Evolutionary conservation across 1,140 invertebrate genomes (phyloP).

Genomic region (Tribolium madens): DNA sequence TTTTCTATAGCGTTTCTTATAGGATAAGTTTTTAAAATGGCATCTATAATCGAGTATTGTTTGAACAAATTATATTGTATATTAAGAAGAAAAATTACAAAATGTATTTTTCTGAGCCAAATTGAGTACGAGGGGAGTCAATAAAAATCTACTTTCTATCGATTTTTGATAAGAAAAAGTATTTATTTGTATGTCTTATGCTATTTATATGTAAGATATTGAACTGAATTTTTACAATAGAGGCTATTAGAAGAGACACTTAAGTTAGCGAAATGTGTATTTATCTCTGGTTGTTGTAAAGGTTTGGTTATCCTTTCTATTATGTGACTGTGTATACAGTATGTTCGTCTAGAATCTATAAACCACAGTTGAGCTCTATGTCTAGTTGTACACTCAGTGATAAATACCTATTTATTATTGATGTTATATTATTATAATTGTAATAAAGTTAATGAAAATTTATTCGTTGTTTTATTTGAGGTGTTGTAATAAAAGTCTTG

Average conservation of each 20-base stretch:
- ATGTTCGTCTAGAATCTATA: conserved; percentile 34
- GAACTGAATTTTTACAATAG: conserved; percentile 41
- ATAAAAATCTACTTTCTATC: conserved; percentile 27
- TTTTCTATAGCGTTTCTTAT: conserved; percentile 27
- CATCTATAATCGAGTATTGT: conserved; percentile 34
- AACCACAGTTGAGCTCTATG: conserved; percentile 37
- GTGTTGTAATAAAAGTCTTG: conserved; percentile 11
- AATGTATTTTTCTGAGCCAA: conserved; percentile 42
- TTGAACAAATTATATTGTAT: conserved; percentile 18
- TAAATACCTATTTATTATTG: conserved; percentile 39
- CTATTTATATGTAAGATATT: conserved; percentile 30
- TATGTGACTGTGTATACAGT: conserved; percentile 41
- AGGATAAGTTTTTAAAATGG: conserved; percentile 10
- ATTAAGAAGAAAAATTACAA: conserved; percentile 14
- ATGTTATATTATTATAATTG: conserved; percentile 38
- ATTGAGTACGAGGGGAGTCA: conserved; percentile 39
- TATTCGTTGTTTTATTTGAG: neutral
- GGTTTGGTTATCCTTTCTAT: conserved; percentile 22
- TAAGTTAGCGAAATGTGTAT: conserved; percentile 5
- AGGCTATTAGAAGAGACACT: conserved; percentile 14
- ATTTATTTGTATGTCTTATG: conserved; percentile 43
- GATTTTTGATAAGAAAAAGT: conserved; percentile 43
- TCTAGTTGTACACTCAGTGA: conserved; percentile 42
- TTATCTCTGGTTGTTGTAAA: conserved; percentile 25
- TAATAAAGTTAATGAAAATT: conserved; percentile 44